Conservation (phyloP, 2,113 vertebrate species). For the Promerops cafer region DNA sequence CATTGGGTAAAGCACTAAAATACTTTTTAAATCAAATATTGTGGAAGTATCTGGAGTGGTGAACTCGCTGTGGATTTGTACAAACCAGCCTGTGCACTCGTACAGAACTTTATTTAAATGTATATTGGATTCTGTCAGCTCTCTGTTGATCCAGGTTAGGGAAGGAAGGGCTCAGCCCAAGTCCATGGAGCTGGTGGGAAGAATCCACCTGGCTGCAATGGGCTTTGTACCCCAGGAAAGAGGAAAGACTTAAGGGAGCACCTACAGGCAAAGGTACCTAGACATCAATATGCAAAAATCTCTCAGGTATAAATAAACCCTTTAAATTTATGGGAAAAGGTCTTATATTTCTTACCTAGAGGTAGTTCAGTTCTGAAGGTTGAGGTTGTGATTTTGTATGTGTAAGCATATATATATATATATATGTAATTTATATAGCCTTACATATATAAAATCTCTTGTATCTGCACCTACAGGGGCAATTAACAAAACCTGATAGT, state of each 20-base stretch:
- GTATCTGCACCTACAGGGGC: background rate
- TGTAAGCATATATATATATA: background rate
- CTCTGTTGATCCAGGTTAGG: background rate
- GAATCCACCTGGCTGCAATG: background rate
- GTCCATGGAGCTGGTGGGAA: background rate
- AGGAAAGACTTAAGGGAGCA: background rate
- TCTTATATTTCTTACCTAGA: slow-evolving; percentile 54
- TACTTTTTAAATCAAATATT: background rate
- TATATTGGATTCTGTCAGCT: background rate
- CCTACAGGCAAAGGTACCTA: slow-evolving; percentile 2
- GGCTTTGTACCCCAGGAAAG: background rate
- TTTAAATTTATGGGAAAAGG: slow-evolving; percentile 10
- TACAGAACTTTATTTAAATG: background rate
- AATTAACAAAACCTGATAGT: background rate
- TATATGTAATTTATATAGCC: background rate
- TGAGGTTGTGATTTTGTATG: background rate
- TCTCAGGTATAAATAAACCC: slow-evolving; percentile 58
- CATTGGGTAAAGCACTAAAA: background rate
- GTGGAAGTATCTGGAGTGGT: background rate
- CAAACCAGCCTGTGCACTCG: background rate
- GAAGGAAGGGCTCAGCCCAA: background rate
- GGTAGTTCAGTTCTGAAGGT: background rate
- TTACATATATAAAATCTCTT: background rate
- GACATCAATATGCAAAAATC: slow-evolving; percentile 53
- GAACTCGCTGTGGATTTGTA: background rate